Base-by-base conservation (phyloP, 2,888 invertebrate species). In the Drosophila melanosoma region DNA sequence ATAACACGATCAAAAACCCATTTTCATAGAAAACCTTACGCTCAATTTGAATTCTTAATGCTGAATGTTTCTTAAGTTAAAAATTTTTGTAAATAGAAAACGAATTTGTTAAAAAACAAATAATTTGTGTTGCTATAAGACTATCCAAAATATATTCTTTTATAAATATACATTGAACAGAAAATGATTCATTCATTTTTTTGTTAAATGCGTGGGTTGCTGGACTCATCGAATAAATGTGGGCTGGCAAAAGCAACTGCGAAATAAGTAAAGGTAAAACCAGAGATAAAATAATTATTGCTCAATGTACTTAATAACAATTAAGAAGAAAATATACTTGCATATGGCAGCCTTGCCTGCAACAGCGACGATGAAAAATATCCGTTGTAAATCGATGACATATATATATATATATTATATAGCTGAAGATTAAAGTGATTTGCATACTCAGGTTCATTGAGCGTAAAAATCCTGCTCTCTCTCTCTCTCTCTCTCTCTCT, bases 91-190 rank as follows among this genome's bases (percentile, higher is more conserved):
- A 58, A 67, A 63, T 60, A 51, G 52, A 54, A 70, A 69, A 51
- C 11, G 32, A 56, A 66, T 12, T 75, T 40, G 23, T 40, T 49
- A 29, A 75, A 75, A 59, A 68, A 68, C n/a, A 53, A 45, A n/a
- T 72, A 29, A 72, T 62, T 73, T 62, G 74, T 23, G 80, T 38
- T 38, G 63, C 49, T 45, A 56, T 63, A 72, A 72, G 60, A 72
- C 68, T 78, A 58, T 76, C 63, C 71, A 61, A 29, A n/a, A 54
- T 5, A 26, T 36, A 48, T 29, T 53, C 38, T 61, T 65, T 74
- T 89, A 89, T 89, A 84, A 82, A 89, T 84, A 81, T 49, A 74
- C 66, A 56, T 33, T 67, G 57, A 65, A 61, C 32, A 52, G 52
- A 3, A 69, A 63, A 76, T 83, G 83, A 83, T 69, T 83, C 83